These are phyloP conservation scores for Phoenicopterus ruber DNA, from an alignment of 2,113 vertebrate species.

Conservation along the genomic window DNA sequence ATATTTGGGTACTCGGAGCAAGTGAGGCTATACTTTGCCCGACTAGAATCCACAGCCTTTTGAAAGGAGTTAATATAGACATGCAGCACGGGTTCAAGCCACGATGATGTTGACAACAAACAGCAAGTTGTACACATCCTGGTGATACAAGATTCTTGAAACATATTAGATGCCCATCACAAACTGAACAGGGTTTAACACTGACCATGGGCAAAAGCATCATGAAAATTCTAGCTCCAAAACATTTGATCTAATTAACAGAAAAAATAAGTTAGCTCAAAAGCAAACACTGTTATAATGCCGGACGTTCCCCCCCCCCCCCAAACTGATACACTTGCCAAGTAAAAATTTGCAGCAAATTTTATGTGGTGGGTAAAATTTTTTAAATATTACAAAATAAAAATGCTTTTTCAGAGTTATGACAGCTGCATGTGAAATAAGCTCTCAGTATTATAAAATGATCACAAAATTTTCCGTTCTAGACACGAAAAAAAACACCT, in stretches of 20 bases:
- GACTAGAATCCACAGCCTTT: neutral
- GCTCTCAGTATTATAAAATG: conserved; percentile 5
- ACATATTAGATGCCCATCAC: neutral
- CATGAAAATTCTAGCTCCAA: neutral
- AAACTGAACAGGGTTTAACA: neutral
- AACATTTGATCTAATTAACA: neutral
- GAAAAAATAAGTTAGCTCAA: neutral
- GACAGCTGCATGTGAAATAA: conserved; percentile 25
- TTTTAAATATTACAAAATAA: conserved; percentile 23
- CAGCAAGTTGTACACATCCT: neutral
- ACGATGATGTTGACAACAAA: neutral
- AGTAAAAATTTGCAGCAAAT: neutral
- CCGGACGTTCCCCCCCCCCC: neutral
- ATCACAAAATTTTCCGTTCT: conserved; percentile 19
- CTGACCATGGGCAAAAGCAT: neutral
- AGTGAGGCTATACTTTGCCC: neutral
- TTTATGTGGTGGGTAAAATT: neutral
- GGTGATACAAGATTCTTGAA: neutral
- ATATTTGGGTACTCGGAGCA: neutral
- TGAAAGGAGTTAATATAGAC: neutral
- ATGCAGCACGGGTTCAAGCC: neutral
- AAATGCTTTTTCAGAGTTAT: conserved; percentile 24
- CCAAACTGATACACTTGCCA: neutral
- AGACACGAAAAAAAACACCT: conserved; percentile 35
- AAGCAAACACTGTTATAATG: neutral